These are phyloP conservation scores for Dorcus hopei DNA, from an alignment of 2,888 invertebrate genomes.

Conservation along the genomic window DNA sequence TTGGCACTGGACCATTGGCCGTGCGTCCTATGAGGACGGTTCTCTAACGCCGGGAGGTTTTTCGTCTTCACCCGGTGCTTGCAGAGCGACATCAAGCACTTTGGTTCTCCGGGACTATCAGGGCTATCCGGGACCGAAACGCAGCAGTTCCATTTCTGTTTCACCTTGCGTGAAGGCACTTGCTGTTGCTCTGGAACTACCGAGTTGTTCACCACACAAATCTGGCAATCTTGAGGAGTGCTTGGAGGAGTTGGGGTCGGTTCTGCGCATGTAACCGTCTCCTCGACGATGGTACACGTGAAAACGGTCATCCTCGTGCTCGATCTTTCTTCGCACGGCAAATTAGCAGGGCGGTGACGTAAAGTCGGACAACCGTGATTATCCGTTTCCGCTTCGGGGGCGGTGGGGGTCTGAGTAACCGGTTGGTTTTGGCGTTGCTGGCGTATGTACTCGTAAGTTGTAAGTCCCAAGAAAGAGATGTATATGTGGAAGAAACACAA, in stretches of 20 bases:
- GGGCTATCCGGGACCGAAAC: constrained; percentile 59
- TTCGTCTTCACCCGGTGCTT: constrained; percentile 36
- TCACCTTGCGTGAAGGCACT: constrained; percentile 36
- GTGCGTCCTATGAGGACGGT: constrained; percentile 38
- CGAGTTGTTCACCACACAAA: constrained; percentile 38
- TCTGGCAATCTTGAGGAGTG: constrained; percentile 45
- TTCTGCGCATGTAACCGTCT: constrained; percentile 47
- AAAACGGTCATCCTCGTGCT: constrained; percentile 38
- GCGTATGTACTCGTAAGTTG: constrained; percentile 86
- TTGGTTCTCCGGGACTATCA: constrained; percentile 50
- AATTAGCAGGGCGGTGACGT: constrained; percentile 40
- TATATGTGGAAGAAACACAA: constrained; percentile 86
- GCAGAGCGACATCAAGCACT: constrained; percentile 46
- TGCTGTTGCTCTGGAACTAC: constrained; percentile 36
- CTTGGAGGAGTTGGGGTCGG: constrained; percentile 51
- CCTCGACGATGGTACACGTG: constrained; percentile 55
- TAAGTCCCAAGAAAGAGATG: constrained; percentile 77
- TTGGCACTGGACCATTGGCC: constrained; percentile 49
- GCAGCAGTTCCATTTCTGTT: constrained; percentile 60
- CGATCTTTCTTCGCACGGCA: constrained; percentile 49
- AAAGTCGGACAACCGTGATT: constrained; percentile 16
- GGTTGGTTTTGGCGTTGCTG: constrained; percentile 50
- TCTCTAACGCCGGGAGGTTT: constrained; percentile 29
- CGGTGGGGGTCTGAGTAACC: constrained; percentile 13
- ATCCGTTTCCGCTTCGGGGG: constrained; percentile 37